phyloP scores from a whole-genome alignment of 2,888 invertebrate genomes.

The Agriopis leucophaearia region DNA sequence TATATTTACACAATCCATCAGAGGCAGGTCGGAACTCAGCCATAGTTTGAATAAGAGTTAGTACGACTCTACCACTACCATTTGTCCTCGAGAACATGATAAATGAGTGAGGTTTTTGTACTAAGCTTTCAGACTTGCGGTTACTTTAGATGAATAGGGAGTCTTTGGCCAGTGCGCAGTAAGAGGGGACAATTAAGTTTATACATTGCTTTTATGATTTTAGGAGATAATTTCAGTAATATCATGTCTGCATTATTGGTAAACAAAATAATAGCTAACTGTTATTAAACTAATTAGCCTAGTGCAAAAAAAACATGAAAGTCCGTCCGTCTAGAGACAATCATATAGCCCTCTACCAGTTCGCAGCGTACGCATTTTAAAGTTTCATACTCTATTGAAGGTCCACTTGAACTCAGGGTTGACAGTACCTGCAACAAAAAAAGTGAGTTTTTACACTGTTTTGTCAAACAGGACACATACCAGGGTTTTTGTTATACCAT shows the following conservation, averaged over 20 bases:
- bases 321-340: too few species aligned
- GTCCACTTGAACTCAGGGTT: background rate
- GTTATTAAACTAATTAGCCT: too few species aligned
- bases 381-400: too few species aligned
- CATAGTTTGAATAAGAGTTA: conserved; percentile 6
- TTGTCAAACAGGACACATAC: too few species aligned
- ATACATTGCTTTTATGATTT: background rate
- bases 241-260: too few species aligned
- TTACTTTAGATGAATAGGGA: conserved; percentile 40
- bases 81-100: conserved; percentile 50
- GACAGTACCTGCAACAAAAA: conserved; percentile 1
- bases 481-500: too few species aligned
- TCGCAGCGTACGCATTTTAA: too few species aligned
- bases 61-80: conserved; percentile 48
- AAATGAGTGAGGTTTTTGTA: conserved; percentile 49
- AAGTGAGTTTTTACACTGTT: background rate
- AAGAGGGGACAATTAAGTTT: conserved; percentile 27
- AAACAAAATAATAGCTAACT: too few species aligned
- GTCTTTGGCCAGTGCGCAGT: conserved; percentile 16
- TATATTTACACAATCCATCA: conserved; percentile 65
- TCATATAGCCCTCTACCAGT: too few species aligned
- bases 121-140: conserved; percentile 36
- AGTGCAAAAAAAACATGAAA: too few species aligned
- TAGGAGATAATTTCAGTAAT: background rate
- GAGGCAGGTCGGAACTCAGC: conserved; percentile 31